Conservation (phyloP, 2,113 vertebrate species). For the Pteronura brasiliensis region DNA sequence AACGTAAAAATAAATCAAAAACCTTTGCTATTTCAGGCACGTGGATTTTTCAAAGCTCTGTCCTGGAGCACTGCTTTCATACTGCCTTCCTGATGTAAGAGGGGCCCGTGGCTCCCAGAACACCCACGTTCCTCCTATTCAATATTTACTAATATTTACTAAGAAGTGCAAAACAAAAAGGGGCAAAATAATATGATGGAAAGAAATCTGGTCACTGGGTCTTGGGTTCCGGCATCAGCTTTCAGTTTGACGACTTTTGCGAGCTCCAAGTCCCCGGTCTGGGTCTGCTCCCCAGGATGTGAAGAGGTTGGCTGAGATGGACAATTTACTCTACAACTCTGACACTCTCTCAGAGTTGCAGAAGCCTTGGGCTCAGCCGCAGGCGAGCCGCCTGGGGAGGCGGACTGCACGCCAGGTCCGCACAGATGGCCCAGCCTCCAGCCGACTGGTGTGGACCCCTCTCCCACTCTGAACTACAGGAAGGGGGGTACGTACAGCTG, state of each 20-base stretch:
- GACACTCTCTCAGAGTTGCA: neutral
- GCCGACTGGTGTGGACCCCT: neutral
- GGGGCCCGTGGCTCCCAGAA: neutral
- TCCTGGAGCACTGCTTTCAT: neutral
- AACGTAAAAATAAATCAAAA: neutral
- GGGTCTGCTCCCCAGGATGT: neutral
- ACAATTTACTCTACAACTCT: neutral
- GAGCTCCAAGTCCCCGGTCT: fast-evolving
- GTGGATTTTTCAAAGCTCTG: neutral
- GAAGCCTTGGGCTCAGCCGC: neutral
- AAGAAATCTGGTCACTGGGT: neutral
- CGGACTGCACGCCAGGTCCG: fast-evolving
- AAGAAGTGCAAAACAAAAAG: neutral
- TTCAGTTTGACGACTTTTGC: neutral
- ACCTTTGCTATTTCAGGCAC: neutral
- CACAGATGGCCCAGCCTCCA: neutral
- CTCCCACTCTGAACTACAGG: neutral
- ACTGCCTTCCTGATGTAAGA: neutral
- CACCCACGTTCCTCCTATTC: neutral
- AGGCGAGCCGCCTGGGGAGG: neutral
- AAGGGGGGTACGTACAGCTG: neutral
- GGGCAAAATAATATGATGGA: neutral
- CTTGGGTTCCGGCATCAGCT: neutral
- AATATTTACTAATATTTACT: neutral
- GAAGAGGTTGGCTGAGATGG: neutral